These are phyloP conservation scores for Calameuta pallipes DNA, from an alignment of 2,888 invertebrate genomes.

Conservation along the genomic window DNA sequence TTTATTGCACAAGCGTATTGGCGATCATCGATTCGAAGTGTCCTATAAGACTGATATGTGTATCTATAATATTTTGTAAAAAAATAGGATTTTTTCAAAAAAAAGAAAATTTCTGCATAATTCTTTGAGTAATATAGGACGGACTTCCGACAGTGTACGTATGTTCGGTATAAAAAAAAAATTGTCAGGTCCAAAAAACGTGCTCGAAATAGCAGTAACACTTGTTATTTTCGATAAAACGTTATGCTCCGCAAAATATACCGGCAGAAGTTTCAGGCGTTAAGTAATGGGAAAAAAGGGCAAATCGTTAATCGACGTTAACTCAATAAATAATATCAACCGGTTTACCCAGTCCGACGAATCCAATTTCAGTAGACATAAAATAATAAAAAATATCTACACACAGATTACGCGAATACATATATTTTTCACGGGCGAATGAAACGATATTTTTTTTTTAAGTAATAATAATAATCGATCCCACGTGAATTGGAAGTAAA, in stretches of 20 bases:
- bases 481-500: not conserved
- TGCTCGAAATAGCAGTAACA: too few species aligned
- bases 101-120: too few species aligned
- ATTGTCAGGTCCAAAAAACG: not conserved
- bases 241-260: not conserved
- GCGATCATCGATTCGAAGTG: not conserved
- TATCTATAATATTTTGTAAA: too few species aligned
- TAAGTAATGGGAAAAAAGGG: not conserved
- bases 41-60: not conserved
- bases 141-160: too few species aligned
- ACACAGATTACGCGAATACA: too few species aligned
- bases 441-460: too few species aligned
- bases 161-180: not conserved
- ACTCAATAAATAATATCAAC: not conserved
- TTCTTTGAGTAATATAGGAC: too few species aligned
- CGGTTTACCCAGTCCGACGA: not conserved
- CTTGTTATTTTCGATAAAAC: not conserved
- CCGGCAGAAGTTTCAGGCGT: not conserved
- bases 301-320: not conserved
- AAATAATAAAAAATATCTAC: too few species aligned
- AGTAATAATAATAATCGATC: not conserved
- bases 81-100: too few species aligned
- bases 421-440: too few species aligned
- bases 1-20: not conserved
- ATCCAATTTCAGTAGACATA: not conserved